Base-by-base conservation (phyloP, 1,140 invertebrate genomes). In the Plodia interpunctella region DNA sequence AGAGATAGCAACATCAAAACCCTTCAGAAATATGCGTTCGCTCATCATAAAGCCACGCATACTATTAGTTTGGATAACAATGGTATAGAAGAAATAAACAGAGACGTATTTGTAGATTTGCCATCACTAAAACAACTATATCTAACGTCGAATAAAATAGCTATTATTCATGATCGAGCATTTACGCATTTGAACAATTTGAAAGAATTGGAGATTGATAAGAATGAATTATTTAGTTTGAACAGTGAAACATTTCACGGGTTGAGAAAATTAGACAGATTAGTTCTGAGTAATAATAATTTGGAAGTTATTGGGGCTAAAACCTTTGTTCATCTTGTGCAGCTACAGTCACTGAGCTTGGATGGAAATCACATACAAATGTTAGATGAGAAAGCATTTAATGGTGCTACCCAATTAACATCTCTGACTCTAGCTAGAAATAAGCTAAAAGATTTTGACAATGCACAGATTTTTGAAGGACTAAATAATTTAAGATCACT, bases 361-460 rank as follows among this genome's bases (percentile, higher is more conserved):
- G 94, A 94, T 70, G 91, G 92, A 53, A 96, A 97, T 86, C 90
- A 91, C 53, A 84, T 90, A 56, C 81, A 92, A 75, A 91, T 92
- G 70, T 92, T 97, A 10, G 92, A 93, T 44, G 92, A 93, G 10
- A 92, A 92, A 56, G 95, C 95, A 8, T 92, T 96, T 53, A 90
- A 92, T 11, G 95, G 94, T 0, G 83, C 96, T 63, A 86, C 85
- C n/a, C 92, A 92, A 50, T 77, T 97, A 54, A 88, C 91, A 68
- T 91, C 91, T 18, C 82, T 97, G n/a, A 91, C 91, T 58, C 84
- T 97, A 56, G 92, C 92, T 56, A 92, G 94, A 60, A 96, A 97
- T 80, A 91, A 92, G 49, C 78, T 97, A 3, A 90, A 91, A 13
- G 90, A 83, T 28, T 86, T 96, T 35, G 91, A 92, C 55, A 91